Base-by-base conservation (phyloP, 2,888 invertebrate species). In the Iselma pallidipennis region DNA sequence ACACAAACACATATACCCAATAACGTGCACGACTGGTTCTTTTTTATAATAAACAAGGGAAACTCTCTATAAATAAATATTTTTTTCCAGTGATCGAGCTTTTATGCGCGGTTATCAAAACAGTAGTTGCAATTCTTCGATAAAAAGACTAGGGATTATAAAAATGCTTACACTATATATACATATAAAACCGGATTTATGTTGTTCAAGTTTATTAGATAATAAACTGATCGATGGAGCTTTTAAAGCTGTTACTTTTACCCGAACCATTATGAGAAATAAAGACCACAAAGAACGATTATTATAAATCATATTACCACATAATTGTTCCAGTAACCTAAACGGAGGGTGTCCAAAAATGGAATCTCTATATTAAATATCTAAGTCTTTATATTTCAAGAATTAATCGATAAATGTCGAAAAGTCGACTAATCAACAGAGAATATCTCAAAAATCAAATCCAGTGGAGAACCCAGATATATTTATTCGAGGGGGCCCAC, bases 21-120 rank as follows among this genome's bases (percentile, higher is more conserved):
- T 53, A 53, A 62, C 59, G 57, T 64, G 60, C 64, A 57, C 33
- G 60, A 49, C 42, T 60, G 29, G 25, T n/a, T 28, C 29, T 12
- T 2, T 12, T 29, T 29, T 29, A 29, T 29, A 2, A 12, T 29
- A 29, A 28, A 5, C 28, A 6, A 28, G n/a, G n/a, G n/a, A n/a
- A n/a, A n/a, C n/a, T n/a, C n/a, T n/a, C n/a, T 7, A 28, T 28
- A 4, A 7, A 28, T 28, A 28, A 7, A 28, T 6, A 28, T 28
- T 6, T 28, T 2, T 7, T 28, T 28, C 2, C 28, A 1, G 28
- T 28, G 16, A 16, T 1, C n/a, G 37, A 31, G n/a, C n/a, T 9
- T 29, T 16, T 37, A 3, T 37, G 4, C 7, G 7, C 7, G 16
- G n/a, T 37, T 37, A 37, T 14, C 16, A 45, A 12, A 10, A 45